These are phyloP conservation scores for Microctonus aethiopoides DNA, from an alignment of 2,888 invertebrate species.

Conservation along the genomic window DNA sequence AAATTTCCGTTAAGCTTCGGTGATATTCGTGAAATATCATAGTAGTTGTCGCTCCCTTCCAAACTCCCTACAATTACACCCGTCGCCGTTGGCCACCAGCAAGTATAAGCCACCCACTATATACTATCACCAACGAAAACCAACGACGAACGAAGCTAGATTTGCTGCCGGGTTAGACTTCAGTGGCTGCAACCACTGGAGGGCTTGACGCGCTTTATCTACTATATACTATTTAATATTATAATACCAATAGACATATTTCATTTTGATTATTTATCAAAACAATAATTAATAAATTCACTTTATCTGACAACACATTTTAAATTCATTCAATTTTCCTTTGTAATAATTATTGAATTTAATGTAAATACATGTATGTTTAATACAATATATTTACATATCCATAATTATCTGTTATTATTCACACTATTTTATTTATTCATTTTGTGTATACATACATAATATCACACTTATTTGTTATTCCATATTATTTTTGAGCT, in stretches of 20 bases:
- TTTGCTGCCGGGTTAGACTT: not conserved
- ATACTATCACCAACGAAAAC: not conserved
- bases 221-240: no score
- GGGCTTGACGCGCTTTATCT: no score
- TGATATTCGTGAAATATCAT: not conserved
- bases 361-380: no score
- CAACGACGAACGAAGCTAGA: not conserved
- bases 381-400: no score
- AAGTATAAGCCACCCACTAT: constrained; percentile 1
- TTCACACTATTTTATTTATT: not conserved
- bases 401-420: not conserved
- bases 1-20: constrained; percentile 28
- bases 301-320: no score
- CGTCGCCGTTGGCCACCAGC: constrained; percentile 25
- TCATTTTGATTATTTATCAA: no score
- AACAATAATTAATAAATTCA: no score
- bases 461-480: no score
- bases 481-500: constrained; percentile 4
- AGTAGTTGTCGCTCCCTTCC: constrained; percentile 10
- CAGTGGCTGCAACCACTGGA: not conserved
- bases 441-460: not conserved
- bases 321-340: not conserved
- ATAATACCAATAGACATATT: no score
- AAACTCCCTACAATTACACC: constrained; percentile 23
- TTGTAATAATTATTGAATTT: no score